A percentile compares a stretch with the other conserved stretches of the same genome.
Evolutionary conservation across 2,888 invertebrate genomes (phyloP).

Genomic region (Drosophila pegasa): DNA sequence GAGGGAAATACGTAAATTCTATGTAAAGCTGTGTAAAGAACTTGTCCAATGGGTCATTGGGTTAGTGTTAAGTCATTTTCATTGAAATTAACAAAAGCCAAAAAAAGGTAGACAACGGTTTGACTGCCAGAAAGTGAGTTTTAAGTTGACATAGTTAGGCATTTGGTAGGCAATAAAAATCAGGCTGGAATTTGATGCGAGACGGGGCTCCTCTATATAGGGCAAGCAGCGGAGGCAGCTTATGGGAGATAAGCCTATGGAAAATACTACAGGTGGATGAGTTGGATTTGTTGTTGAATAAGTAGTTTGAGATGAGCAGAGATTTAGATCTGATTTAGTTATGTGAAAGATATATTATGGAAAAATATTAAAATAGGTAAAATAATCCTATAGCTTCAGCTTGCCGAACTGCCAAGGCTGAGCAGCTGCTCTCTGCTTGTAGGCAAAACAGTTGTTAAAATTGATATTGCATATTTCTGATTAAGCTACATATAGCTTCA

Average conservation of each 20-base stretch:
- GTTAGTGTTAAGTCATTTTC: conserved; percentile 80
- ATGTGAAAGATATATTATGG: neutral
- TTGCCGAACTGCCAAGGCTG: no score
- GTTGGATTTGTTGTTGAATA: no score
- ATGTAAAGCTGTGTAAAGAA: conserved; percentile 66
- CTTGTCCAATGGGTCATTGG: conserved; percentile 80
- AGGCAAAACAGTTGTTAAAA: no score
- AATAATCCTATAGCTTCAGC: no score
- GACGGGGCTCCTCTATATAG: neutral
- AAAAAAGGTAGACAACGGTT: conserved; percentile 28
- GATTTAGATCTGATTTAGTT: no score
- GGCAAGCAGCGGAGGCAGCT: neutral
- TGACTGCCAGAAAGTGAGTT: conserved; percentile 46
- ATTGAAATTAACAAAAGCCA: conserved; percentile 65
- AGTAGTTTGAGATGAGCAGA: no score
- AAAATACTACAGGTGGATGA: no score
- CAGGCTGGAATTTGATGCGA: conserved; percentile 30
- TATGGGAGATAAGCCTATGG: no score
- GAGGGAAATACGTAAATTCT: conserved; percentile 23
- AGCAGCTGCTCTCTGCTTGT: no score
- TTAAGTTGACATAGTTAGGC: conserved; percentile 49
- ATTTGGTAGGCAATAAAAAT: conserved; percentile 17
- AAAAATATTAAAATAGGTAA: neutral
- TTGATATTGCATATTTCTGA: no score
- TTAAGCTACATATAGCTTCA: no score